phyloP scores from a whole-genome alignment of 2,113 vertebrate species.

The Alosa alosa region DNA sequence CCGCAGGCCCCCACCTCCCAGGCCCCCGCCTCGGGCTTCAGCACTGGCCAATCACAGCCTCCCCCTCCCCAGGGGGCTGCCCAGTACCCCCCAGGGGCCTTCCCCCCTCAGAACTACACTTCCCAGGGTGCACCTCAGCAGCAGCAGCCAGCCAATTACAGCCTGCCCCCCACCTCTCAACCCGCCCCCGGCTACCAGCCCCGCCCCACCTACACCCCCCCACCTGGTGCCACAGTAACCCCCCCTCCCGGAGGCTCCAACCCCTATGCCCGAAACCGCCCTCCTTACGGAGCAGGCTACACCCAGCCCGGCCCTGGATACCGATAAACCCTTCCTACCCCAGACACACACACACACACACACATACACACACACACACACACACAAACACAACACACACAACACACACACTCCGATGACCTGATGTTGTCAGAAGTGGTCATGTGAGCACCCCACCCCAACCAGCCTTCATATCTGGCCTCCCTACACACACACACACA shows the following conservation, averaged over 20 bases:
- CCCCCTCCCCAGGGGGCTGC: constrained; percentile 80
- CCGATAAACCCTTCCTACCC: constrained; percentile 74
- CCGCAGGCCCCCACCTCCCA: constrained; percentile 75
- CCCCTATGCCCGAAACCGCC: constrained; percentile 90
- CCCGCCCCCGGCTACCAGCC: constrained; percentile 79
- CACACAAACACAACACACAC: not conserved
- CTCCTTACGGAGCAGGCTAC: constrained; percentile 88
- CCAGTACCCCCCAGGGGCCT: constrained; percentile 84
- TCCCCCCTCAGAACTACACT: constrained; percentile 87
- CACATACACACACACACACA: not conserved
- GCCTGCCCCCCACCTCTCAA: constrained; percentile 79
- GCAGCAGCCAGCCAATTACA: constrained; percentile 84
- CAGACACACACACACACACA: not conserved
- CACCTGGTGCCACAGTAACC: constrained; percentile 83
- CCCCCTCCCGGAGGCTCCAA: constrained; percentile 86
- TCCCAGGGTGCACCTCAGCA: constrained; percentile 77
- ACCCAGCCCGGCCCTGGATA: constrained; percentile 94
- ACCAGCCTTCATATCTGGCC: not conserved
- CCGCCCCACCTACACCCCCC: constrained; percentile 83
- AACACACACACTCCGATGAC: not conserved
- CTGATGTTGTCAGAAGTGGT: not conserved
- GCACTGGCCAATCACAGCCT: constrained; percentile 67
- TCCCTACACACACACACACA: not conserved
- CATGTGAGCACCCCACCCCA: not conserved
- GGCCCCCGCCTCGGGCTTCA: constrained; percentile 75